Evolutionary conservation across 2,888 invertebrate species (phyloP), one percentile per base, ranked within the genome.

Genomic region (Rhingia campestris): DNA sequence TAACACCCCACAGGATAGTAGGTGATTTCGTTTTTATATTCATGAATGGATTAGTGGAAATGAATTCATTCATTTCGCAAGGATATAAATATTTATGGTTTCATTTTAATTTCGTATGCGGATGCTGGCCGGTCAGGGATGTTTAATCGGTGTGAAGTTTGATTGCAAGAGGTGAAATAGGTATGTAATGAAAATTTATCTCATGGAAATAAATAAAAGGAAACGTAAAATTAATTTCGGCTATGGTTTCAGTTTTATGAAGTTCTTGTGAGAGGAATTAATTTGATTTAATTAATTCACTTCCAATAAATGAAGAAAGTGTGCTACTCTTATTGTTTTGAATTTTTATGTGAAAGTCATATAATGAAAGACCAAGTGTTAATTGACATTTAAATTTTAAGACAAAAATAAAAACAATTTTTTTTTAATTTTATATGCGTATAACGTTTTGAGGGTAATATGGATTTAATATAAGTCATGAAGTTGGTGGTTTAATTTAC

Each of bases 31-130:
- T 73, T 61, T 54, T 74, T 63, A 39, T 54, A 41, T 74, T 80
- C 67, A 54, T 37, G 12, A 41, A 63, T n/a, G 59, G 67, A 47
- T 67, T 67, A 45, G 67, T 59, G 41, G 22, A 74, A 49, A 61
- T 59, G 61, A 73, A 73, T 74, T 67, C 43, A 53, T 58, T 81
- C 39, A 63, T 63, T 63, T 64, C 35, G n/a, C 4, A 54, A 76
- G 35, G 37, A 56, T 75, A 75, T 80, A 81, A 75, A 76, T 81
- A 81, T 81, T 81, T 64, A 81, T 69, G 39, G 22, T 64, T 81
- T 75, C 51, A 33, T 75, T 64, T 64, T 58, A 49, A 58, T 59
- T 51, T 74, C 22, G 22, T 30, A 63, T 56, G 10, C 5, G 63
- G 49, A 35, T 41, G 14, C 5, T 58, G 45, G 14, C 5, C 53